Conservation (phyloP, 2,888 invertebrate genomes). For the Perizoma flavofasciatum region DNA sequence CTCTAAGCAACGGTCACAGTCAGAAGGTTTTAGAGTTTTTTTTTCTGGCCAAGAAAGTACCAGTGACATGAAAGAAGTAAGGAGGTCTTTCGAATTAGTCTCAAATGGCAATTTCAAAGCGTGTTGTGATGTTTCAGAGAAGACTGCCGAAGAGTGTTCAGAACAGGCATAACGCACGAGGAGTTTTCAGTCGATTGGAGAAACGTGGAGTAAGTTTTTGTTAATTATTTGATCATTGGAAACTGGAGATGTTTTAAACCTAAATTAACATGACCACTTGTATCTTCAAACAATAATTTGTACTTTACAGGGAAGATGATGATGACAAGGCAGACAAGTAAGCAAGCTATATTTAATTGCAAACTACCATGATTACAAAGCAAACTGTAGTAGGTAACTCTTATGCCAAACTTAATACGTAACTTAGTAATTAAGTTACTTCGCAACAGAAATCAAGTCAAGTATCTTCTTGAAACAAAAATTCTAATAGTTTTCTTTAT, state of each 20-base stretch:
- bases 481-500: neutral
- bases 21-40: no score
- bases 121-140: constrained; percentile 49
- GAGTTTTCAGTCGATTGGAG: constrained; percentile 71
- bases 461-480: neutral
- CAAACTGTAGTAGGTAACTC: no score
- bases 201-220: constrained; percentile 57
- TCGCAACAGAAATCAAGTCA: neutral
- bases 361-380: no score
- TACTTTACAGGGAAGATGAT: constrained; percentile 21
- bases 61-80: no score
- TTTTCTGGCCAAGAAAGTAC: no score
- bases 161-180: constrained; percentile 75
- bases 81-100: neutral
- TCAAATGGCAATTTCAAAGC: neutral
- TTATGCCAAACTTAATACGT: no score
- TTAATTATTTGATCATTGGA: neutral
- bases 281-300: neutral
- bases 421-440: no score
- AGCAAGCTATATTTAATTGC: neutral
- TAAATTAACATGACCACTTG: no score
- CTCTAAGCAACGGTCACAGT: no score
- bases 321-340: constrained; percentile 9
- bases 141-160: constrained; percentile 72
- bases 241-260: no score